A percentile compares a stretch with the other conserved stretches of the same genome.
phyloP scores from a whole-genome alignment of 2,888 invertebrate genomes.

The Dolichopus griseipennis region DNA sequence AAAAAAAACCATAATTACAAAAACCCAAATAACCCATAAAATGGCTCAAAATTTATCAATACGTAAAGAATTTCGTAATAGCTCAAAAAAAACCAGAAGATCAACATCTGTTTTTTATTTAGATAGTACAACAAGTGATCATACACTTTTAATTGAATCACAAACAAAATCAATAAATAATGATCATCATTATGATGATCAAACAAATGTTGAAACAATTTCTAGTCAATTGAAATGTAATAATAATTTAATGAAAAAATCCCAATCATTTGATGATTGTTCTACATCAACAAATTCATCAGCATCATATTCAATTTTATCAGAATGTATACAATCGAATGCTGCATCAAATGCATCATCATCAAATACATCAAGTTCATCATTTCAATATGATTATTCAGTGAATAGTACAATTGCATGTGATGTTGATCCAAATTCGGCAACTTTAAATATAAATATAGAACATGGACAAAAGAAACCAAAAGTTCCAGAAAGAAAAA shows the following conservation, averaged over 20 bases:
- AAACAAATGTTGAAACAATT: background rate
- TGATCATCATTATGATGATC: background rate
- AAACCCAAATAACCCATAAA: background rate
- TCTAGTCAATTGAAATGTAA: background rate
- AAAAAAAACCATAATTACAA: background rate
- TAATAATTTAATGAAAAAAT: background rate
- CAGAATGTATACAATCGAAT: background rate
- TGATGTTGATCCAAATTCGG: background rate
- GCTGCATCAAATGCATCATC: background rate
- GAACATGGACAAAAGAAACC: background rate
- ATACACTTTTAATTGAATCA: background rate
- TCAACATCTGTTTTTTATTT: background rate
- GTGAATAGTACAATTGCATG: background rate
- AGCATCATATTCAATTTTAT: background rate
- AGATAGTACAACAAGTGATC: background rate
- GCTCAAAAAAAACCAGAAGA: background rate
- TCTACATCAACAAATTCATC: background rate
- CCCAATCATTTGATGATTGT: background rate
- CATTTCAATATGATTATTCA: constrained; percentile 4
- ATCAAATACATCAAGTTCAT: background rate
- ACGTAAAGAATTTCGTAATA: constrained; percentile 1
- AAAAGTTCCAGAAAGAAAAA: background rate
- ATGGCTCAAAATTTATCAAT: background rate
- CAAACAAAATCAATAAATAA: background rate
- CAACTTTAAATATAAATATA: background rate